phyloP scores from a whole-genome alignment of 2,797 vertebrate species.

The Neosalanx taihuensis region DNA sequence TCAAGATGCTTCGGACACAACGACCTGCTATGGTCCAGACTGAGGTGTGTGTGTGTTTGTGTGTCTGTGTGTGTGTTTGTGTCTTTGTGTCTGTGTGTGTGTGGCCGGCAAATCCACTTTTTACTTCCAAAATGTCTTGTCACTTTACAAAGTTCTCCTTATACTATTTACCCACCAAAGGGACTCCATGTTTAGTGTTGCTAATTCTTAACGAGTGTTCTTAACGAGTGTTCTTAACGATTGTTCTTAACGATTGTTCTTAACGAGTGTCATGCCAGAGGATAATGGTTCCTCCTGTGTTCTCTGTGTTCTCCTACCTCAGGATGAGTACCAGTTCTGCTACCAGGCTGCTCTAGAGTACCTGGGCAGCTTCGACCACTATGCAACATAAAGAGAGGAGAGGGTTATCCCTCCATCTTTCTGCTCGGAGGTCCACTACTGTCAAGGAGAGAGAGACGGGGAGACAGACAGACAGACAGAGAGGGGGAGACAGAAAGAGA shows the following conservation, averaged over 20 bases:
- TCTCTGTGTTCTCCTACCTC: constrained; percentile 29
- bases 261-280: too few species aligned
- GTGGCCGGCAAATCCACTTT: background rate
- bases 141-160: too few species aligned
- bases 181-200: too few species aligned
- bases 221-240: too few species aligned
- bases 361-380: constrained; percentile 99
- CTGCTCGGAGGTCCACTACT: constrained; percentile 46
- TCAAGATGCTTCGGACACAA: constrained; percentile 98
- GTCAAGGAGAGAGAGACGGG: background rate
- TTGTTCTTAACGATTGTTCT: too few species aligned
- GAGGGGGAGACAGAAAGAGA: constrained; percentile 16
- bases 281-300: background rate
- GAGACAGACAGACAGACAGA: background rate
- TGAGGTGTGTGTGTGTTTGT: constrained; percentile 73
- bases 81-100: background rate
- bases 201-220: too few species aligned
- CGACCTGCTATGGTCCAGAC: constrained; percentile 98
- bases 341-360: constrained; percentile 97
- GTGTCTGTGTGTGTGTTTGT: too few species aligned
- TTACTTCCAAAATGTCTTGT: too few species aligned
- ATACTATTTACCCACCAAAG: too few species aligned
- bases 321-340: constrained; percentile 99
- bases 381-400: constrained; percentile 93
- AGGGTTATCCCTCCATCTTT: constrained; percentile 53